Percentiles rank a stretch among this genome's conserved stretches.
These are phyloP conservation scores for Pterophyllum scalare DNA, from an alignment of 2,113 vertebrate genomes.

Conservation along the genomic window DNA sequence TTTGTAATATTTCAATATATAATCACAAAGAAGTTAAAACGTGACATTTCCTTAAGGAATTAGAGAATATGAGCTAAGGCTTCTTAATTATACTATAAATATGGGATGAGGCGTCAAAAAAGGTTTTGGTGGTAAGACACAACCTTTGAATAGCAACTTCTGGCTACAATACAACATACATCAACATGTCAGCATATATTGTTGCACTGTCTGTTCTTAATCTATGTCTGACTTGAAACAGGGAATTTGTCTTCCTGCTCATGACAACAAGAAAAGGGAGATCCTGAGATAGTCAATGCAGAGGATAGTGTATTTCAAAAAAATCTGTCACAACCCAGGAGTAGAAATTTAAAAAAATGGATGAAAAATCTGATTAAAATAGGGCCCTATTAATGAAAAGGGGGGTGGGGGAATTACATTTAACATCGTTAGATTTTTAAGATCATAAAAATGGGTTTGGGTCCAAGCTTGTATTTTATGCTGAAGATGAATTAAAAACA, in stretches of 20 bases:
- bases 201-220: not conserved
- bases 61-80: not conserved
- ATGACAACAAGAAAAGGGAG: not conserved
- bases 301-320: not conserved
- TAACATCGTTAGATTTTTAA: too few relatives aligned
- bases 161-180: not conserved
- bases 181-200: not conserved
- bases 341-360: not conserved
- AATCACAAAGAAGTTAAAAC: not conserved
- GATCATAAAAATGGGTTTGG: not conserved
- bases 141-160: not conserved
- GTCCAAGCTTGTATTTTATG: not conserved
- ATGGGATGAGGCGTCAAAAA: not conserved
- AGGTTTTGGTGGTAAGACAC: not conserved
- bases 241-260: not conserved
- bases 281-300: not conserved
- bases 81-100: not conserved
- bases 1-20: not conserved
- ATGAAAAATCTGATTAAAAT: constrained; percentile 2
- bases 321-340: not conserved
- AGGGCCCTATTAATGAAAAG: not conserved
- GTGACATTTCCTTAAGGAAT: not conserved
- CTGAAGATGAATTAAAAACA: not conserved
- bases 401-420: too few relatives aligned
- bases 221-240: not conserved